Evolutionary conservation across 1,140 invertebrate species (phyloP), one percentile per base, ranked within the genome.

Genomic region (Teleopsis dalmanni): DNA sequence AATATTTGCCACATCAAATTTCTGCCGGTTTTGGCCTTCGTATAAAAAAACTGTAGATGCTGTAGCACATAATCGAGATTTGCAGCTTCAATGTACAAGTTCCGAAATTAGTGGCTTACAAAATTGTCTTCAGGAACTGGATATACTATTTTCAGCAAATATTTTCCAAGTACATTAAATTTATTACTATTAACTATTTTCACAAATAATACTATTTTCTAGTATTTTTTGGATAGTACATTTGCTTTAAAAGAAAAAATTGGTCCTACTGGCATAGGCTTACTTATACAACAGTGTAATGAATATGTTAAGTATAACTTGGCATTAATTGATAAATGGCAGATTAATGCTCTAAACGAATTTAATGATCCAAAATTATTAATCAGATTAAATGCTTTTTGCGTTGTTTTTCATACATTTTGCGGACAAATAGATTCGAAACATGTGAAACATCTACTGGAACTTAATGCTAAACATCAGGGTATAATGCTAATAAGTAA

Each of bases 401-500:
- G 82, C 69, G 80, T 87, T 4, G 72, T 92, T 16, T 78, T 82
- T 47, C 79, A 80, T 52, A 79, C 83, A 58, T 73, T 91, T n/a
- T 91, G 88, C 73, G 82, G 84, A 19, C 77, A 74, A 35, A 76
- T 77, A 51, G 90, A 95, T 58, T 90, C 83, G 62, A 90, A 87
- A 73, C 35, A 34, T 36, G 16, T 54, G 13, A 53, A 55, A 47
- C 40, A 38, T 25, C 38, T 57, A 26, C 26, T 53, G 19, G 38
- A 56, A 46, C 35, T 51, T 3, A 52, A 51, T 50, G 43, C n/a
- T 21, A 63, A 80, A 75, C 72, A 85, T 42, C 85, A 85, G 43
- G 84, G 81, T 36, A 79, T 90, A 19, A 81, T 80, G 43, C 67
- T 93, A 4, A 73, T 80, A 41, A 88, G 87, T 2, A 85, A 85